phyloP scores from a whole-genome alignment of 2,797 vertebrate species.

The Okamejei kenojei region DNA sequence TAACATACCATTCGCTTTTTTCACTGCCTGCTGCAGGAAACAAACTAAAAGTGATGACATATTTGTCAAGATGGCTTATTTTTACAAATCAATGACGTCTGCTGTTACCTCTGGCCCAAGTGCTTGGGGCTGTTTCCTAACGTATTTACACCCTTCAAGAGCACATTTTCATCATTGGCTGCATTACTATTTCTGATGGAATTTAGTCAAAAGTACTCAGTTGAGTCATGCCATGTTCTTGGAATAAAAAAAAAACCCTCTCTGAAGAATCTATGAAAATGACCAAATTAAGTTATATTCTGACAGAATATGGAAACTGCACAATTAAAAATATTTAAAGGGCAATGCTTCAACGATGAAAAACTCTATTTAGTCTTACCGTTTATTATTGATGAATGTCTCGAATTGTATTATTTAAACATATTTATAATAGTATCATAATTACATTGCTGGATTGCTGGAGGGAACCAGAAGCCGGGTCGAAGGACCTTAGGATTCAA shows the following conservation, averaged over 20 bases:
- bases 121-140: background rate
- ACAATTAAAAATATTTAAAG: background rate
- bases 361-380: background rate
- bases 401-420: background rate
- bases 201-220: background rate
- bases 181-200: background rate
- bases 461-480: too few relatives aligned
- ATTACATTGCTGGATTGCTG: too few relatives aligned
- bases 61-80: background rate
- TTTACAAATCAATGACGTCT: background rate
- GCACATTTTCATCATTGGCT: background rate
- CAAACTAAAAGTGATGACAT: background rate
- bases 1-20: too few relatives aligned
- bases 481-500: too few relatives aligned
- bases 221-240: background rate
- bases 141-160: background rate
- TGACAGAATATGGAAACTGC: background rate
- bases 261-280: background rate
- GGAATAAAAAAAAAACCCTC: background rate
- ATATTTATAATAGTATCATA: too few relatives aligned
- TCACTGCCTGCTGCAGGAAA: too few relatives aligned
- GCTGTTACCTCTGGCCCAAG: background rate
- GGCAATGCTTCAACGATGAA: background rate
- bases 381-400: background rate
- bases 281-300: background rate